A percentile compares a stretch with the other conserved stretches of the same genome.
phyloP scores from a whole-genome alignment of 2,797 vertebrate genomes.

The Cossypha heuglini region DNA sequence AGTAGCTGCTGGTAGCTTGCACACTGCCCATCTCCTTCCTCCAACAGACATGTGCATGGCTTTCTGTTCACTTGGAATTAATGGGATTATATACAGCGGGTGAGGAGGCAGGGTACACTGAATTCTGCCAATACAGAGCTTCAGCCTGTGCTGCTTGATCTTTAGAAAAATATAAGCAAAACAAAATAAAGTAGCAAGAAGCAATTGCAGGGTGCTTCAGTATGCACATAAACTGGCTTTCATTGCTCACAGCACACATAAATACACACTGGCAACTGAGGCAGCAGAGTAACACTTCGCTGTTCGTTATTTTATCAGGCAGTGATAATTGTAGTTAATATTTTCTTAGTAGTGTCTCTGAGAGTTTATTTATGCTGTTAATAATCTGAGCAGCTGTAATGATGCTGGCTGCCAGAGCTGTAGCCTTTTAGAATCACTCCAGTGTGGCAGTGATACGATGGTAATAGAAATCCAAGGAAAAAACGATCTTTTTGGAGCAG shows the following conservation, averaged over 20 bases:
- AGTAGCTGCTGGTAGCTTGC: background rate
- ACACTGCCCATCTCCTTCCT: background rate
- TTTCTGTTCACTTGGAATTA: slow-evolving; percentile 52
- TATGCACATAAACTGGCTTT: slow-evolving; percentile 18
- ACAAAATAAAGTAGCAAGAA: slow-evolving; percentile 10
- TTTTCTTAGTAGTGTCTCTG: slow-evolving; percentile 61
- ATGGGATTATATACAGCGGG: background rate
- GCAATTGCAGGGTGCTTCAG: slow-evolving; percentile 18
- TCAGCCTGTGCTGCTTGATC: background rate
- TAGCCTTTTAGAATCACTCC: slow-evolving; percentile 44
- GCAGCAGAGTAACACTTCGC: slow-evolving; percentile 36
- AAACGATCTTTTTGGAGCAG: background rate
- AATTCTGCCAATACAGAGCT: background rate
- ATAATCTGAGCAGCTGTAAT: slow-evolving; percentile 54
- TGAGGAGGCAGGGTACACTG: background rate
- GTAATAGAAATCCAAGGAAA: slow-evolving; percentile 21
- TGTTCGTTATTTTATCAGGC: slow-evolving; percentile 61
- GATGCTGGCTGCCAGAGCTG: slow-evolving; percentile 8
- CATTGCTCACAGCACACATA: background rate
- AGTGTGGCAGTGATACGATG: background rate
- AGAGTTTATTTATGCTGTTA: slow-evolving; percentile 64
- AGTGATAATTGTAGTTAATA: slow-evolving; percentile 53
- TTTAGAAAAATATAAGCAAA: background rate
- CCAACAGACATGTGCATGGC: background rate
- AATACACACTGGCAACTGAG: background rate